Evolutionary conservation across 2,888 invertebrate genomes (phyloP).

Genomic region (Agrotis exclamationis): DNA sequence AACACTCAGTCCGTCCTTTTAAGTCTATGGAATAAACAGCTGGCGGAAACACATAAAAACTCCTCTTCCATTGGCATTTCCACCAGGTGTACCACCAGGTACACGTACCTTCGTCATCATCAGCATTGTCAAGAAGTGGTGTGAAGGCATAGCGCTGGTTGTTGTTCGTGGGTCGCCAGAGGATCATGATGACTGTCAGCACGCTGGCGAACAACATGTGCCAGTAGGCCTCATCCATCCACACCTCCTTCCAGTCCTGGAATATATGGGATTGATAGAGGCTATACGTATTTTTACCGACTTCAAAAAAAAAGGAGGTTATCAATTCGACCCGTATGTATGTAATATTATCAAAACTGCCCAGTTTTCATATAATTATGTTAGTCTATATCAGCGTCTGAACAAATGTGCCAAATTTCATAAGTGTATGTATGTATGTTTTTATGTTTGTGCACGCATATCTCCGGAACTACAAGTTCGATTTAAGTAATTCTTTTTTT

Average conservation of each 20-base stretch:
- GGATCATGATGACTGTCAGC: constrained; percentile 97
- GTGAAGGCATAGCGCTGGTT: constrained; percentile 99
- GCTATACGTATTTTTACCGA: too few species aligned
- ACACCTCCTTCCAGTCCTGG: constrained; percentile 97
- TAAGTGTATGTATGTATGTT: too few species aligned
- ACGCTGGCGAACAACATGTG: constrained; percentile 97
- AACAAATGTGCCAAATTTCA: too few species aligned
- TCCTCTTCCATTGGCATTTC: not conserved
- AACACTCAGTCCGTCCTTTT: too few species aligned
- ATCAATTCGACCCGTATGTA: too few species aligned
- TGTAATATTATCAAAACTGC: too few species aligned
- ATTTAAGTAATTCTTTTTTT: too few species aligned
- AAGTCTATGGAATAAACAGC: not conserved
- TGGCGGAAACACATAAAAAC: not conserved
- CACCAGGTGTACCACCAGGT: constrained; percentile 1
- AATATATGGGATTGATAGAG: not conserved
- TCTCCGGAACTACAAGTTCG: too few species aligned
- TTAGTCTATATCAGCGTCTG: too few species aligned
- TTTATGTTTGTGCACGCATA: too few species aligned
- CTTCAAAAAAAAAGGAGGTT: too few species aligned
- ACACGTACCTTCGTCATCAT: constrained; percentile 93
- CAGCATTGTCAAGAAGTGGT: constrained; percentile 96
- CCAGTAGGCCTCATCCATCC: constrained; percentile 99
- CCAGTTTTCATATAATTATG: too few species aligned
- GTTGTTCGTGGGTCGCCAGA: constrained; percentile 99